Evolutionary conservation across 2,113 vertebrate genomes (phyloP).

Genomic region (Hydrolagus affinis): DNA sequence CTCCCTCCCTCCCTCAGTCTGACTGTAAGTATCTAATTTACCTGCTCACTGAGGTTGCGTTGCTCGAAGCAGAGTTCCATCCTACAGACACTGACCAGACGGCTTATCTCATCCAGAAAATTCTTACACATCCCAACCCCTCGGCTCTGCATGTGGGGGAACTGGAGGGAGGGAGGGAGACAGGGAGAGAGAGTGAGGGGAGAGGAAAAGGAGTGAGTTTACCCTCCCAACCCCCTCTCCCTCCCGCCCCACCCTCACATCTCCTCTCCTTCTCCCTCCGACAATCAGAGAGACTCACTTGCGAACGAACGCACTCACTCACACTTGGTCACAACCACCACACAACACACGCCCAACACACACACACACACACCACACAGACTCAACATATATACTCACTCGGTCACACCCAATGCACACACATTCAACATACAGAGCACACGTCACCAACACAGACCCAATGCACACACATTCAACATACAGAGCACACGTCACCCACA

Average conservation of each 20-base stretch:
- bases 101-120: slow-evolving; percentile 80
- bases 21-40: slow-evolving; percentile 36
- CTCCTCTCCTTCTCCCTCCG: background rate
- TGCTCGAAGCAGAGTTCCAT: slow-evolving; percentile 83
- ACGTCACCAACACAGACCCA: no score
- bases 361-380: no score
- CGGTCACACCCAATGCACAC: no score
- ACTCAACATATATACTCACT: no score
- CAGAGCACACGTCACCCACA: no score
- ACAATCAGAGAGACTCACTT: background rate
- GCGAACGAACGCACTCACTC: no score
- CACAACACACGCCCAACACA: no score
- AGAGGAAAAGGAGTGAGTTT: background rate
- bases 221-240: slow-evolving; percentile 18
- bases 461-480: no score
- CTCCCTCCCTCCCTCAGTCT: background rate
- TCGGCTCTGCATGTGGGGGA: slow-evolving; percentile 56
- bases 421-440: no score
- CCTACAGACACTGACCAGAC: slow-evolving; percentile 59
- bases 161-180: slow-evolving; percentile 43
- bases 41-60: slow-evolving; percentile 75
- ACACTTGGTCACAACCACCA: no score
- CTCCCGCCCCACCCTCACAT: slow-evolving; percentile 16
- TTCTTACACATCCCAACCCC: slow-evolving; percentile 65
- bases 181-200: background rate